Conservation (phyloP, 92 coral and sea anemone genomes). For the Ricordea florida region DNA sequence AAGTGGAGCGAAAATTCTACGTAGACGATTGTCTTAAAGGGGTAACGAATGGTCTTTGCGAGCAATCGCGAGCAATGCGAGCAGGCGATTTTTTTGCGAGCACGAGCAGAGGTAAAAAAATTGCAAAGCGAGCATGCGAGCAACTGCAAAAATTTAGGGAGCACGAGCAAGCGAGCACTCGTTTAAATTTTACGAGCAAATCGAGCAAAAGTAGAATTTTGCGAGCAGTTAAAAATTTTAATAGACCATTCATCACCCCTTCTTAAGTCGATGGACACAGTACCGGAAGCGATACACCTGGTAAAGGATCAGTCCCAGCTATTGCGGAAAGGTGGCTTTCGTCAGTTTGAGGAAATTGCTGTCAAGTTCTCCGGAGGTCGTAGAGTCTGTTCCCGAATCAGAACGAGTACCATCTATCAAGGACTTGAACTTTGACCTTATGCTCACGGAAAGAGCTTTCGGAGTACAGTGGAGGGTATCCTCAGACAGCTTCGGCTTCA, state of each 20-base stretch:
- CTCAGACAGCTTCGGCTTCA: constrained; percentile 15
- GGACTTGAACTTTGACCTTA: constrained; percentile 22
- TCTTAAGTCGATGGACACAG: constrained; percentile 11
- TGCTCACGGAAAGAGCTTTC: constrained; percentile 16
- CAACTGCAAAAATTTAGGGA: too few relatives aligned
- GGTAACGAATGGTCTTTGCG: too few relatives aligned
- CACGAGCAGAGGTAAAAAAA: too few relatives aligned
- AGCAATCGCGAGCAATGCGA: too few relatives aligned
- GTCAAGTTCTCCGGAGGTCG: constrained; percentile 13
- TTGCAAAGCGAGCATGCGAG: too few relatives aligned
- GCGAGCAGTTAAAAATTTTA: too few relatives aligned
- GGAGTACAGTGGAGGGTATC: constrained; percentile 42
- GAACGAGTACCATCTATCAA: constrained; percentile 11
- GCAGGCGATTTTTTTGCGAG: too few relatives aligned
- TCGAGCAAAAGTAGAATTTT: too few relatives aligned
- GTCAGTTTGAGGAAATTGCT: constrained; percentile 37
- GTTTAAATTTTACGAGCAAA: too few relatives aligned
- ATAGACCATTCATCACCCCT: too few relatives aligned
- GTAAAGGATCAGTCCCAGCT: neutral
- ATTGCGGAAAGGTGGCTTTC: constrained; percentile 37
- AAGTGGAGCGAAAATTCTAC: constrained; percentile 12
- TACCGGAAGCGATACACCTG: neutral
- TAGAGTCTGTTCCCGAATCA: constrained; percentile 9
- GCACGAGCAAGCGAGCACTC: too few relatives aligned
- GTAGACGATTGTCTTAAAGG: constrained; percentile 50